Evolutionary conservation across 2,113 vertebrate genomes (phyloP).

Genomic region (Gulo gulo): DNA sequence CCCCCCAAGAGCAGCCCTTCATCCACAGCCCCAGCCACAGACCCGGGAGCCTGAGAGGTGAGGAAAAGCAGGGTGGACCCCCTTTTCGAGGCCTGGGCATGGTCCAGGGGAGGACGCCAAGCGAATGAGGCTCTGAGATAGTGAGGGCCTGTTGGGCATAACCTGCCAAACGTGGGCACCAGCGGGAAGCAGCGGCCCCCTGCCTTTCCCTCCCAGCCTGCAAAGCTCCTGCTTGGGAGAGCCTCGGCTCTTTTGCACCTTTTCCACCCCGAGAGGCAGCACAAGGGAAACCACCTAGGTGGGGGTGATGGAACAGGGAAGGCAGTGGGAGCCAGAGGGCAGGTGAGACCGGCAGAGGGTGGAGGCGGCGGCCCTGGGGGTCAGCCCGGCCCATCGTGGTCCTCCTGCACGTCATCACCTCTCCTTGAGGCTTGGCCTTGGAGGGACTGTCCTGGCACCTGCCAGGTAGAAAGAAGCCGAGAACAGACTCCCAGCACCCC

Average conservation of each 20-base stretch:
- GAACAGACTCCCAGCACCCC: neutral
- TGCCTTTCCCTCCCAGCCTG: rapidly evolving
- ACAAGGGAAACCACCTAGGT: neutral
- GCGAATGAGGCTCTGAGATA: rapidly evolving
- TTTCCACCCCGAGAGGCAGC: neutral
- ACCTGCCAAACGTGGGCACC: neutral
- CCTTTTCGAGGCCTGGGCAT: rapidly evolving
- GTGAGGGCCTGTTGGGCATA: neutral
- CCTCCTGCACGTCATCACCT: neutral
- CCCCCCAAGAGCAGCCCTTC: neutral
- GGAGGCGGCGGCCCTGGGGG: too few species aligned
- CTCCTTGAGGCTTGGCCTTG: neutral
- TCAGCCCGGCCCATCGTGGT: too few species aligned
- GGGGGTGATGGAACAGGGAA: too few species aligned
- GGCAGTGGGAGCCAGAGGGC: neutral
- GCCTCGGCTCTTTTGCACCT: rapidly evolving
- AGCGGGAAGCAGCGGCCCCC: neutral
- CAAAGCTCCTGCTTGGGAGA: neutral
- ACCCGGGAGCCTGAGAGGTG: neutral
- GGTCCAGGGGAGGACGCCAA: neutral
- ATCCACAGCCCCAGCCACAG: neutral
- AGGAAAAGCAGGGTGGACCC: neutral
- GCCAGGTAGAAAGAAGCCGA: neutral
- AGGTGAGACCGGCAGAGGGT: neutral
- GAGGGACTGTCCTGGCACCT: neutral